Percentiles rank a stretch among this genome's conserved stretches.
phyloP scores from a whole-genome alignment of 2,888 invertebrate species.

The Ryuthela nishihirai region DNA sequence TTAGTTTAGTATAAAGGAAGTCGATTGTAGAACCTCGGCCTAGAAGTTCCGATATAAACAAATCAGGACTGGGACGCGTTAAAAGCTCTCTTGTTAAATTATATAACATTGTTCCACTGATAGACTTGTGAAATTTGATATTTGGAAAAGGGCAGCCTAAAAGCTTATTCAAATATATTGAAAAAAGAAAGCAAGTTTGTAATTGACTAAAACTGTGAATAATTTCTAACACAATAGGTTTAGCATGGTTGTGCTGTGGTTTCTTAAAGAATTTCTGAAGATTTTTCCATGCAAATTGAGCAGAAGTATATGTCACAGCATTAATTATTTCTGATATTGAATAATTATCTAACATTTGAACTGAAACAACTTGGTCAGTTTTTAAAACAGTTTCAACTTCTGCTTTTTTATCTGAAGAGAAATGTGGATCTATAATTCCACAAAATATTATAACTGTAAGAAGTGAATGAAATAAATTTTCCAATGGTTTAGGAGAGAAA shows the following conservation, averaged over 20 bases:
- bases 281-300: constrained; percentile 21
- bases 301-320: not conserved
- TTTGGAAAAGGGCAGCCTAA: constrained; percentile 31
- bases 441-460: constrained; percentile 18
- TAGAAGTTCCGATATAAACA: constrained; percentile 37
- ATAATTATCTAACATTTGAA: not conserved
- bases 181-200: constrained; percentile 47
- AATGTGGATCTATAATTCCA: constrained; percentile 1
- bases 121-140: constrained; percentile 4
- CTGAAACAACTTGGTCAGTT: no score
- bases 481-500: constrained; percentile 1
- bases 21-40: constrained; percentile 52
- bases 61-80: constrained; percentile 22
- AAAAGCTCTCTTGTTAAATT: constrained; percentile 37
- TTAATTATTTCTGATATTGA: not conserved
- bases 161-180: constrained; percentile 47
- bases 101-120: constrained; percentile 37
- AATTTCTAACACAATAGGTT: constrained; percentile 39
- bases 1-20: constrained; percentile 3
- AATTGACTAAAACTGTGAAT: constrained; percentile 49
- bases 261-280: constrained; percentile 39
- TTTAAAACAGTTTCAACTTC: no score
- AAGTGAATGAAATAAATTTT: constrained; percentile 21
- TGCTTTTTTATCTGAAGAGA: no score
- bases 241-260: constrained; percentile 39